Percentiles rank a stretch among this genome's conserved stretches.
Conservation (phyloP, 2,113 vertebrate species). For the Melospiza georgiana region DNA sequence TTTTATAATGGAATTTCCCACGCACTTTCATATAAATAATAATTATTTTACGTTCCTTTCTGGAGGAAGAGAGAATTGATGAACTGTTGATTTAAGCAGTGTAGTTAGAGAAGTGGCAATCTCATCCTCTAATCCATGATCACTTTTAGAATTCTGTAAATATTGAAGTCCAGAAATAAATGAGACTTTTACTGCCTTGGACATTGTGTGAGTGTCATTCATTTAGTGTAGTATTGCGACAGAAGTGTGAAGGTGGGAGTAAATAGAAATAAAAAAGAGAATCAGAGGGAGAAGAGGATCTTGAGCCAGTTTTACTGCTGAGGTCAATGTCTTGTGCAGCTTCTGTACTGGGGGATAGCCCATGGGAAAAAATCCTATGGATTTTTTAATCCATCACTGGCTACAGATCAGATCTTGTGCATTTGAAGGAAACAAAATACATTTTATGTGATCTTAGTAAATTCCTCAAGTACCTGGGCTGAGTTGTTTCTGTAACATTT, state of each 20-base stretch:
- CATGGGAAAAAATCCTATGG: background rate
- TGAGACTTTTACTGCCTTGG: too few relatives aligned
- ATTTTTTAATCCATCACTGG: background rate
- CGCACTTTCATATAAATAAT: too few relatives aligned
- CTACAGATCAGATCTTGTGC: background rate
- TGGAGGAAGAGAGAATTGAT: too few relatives aligned
- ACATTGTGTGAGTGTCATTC: too few relatives aligned
- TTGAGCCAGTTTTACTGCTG: background rate
- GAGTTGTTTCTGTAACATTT: background rate
- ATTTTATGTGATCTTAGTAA: background rate
- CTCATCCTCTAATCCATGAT: too few relatives aligned
- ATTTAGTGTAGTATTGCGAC: too few relatives aligned
- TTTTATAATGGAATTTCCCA: too few relatives aligned
- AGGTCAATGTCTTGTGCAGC: background rate
- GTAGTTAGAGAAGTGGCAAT: too few relatives aligned
- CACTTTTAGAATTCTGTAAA: too few relatives aligned
- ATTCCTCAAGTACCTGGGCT: background rate
- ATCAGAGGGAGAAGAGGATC: background rate
- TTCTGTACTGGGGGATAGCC: fast-evolving
- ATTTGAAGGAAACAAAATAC: background rate
- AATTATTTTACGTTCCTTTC: too few relatives aligned
- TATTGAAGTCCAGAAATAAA: too few relatives aligned
- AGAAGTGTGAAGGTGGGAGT: background rate
- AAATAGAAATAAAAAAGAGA: background rate
- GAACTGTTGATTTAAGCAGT: too few relatives aligned